Percentiles rank a stretch among this genome's conserved stretches.
Evolutionary conservation across 2,113 vertebrate genomes (phyloP).

Genomic region (Calidris pygmaea): DNA sequence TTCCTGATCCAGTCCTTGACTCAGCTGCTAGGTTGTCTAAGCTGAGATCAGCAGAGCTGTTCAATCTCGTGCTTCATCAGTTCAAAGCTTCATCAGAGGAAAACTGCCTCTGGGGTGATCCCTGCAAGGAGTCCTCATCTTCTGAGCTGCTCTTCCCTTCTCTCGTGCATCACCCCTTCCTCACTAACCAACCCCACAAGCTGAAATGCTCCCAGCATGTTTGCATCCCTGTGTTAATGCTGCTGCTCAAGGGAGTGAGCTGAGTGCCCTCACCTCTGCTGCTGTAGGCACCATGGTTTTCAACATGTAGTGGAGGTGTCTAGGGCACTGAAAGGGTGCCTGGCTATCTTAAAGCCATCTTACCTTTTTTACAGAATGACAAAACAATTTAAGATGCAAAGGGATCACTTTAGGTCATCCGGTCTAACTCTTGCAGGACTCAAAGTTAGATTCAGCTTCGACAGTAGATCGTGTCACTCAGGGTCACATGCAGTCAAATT

Average conservation of each 20-base stretch:
- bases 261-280: not conserved
- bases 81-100: not conserved
- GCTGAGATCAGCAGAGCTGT: not conserved
- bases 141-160: not conserved
- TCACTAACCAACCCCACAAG: not conserved
- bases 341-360: not conserved
- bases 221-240: rapidly evolving
- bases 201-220: not conserved
- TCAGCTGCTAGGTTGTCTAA: not conserved
- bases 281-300: not conserved
- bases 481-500: not conserved
- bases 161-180: not conserved
- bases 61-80: not conserved
- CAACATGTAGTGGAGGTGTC: too few species aligned
- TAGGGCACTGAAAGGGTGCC: not conserved
- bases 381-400: not conserved
- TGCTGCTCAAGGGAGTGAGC: not conserved
- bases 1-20: not conserved
- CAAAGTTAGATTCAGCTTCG: not conserved
- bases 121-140: not conserved
- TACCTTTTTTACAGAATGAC: not conserved
- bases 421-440: not conserved
- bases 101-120: not conserved
- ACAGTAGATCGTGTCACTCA: not conserved
- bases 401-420: not conserved